Evolutionary conservation across 2,113 vertebrate species (phyloP), one percentile per base, ranked within the genome.

Genomic region (Jaculus jaculus): DNA sequence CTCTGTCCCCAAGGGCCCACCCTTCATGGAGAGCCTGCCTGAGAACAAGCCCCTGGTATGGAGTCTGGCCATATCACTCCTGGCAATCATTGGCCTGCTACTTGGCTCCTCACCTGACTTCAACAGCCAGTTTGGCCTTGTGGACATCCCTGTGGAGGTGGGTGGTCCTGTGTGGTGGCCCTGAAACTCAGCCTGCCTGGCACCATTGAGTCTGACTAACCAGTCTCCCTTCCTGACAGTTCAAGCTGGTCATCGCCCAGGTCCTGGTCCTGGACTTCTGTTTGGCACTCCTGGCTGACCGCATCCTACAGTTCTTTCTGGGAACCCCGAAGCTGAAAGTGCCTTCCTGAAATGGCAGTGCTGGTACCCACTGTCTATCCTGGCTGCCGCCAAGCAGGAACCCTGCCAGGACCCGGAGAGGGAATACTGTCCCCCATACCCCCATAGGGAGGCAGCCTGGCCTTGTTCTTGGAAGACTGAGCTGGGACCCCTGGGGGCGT

Each of bases 121-220:
- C 98, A 99, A 99, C 2, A 98, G 99, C 87, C 99, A 99, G 97
- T 99, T 99, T 96, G 98, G 99, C 34, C 98, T 99, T 3, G 99
- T 99, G 63, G 99, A 99, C 89, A 99, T 99, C 97, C 99, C 99
- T 5, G 97, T 98, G 1, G 99, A 99, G 98, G 99, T 99, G 94
- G 98, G 97, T 42, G 3, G 2, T 32, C 32, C 6, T 0, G 2
- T 24, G 30, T 30, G 0, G 7, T 15, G 4, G 65, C n/a, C 42
- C 63, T 0, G 3, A 65, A 15, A 34, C 51, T 17, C 3, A 0
- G 12, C 63, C 34, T 2, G 20, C 0, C 5, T 12, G 54, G 30
- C 7, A 23, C 68, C 5, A 2, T 5, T 6, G 65, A 54, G 42
- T 16, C 54, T 26, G 2, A 10, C 71, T 94, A 58, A 93, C 65